Conservation (phyloP, 2,113 vertebrate species). For the Collichthys lucidus region DNA sequence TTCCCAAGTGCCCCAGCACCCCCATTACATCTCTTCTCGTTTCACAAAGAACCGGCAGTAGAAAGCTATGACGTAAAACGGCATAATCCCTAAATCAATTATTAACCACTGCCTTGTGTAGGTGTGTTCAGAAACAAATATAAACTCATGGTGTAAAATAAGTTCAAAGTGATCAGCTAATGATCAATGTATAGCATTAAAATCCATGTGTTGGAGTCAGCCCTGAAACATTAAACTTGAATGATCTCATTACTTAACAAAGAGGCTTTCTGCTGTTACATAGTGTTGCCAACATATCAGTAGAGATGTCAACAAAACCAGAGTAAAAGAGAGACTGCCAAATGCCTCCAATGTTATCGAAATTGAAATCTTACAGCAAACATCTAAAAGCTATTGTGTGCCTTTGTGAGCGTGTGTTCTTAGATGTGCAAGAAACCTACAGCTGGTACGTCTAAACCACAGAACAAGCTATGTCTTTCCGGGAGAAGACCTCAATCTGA, state of each 20-base stretch:
- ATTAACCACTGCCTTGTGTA: constrained; percentile 19
- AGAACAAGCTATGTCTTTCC: constrained; percentile 28
- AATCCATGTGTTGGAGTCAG: not conserved
- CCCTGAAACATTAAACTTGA: constrained; percentile 4
- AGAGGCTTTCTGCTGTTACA: constrained; percentile 10
- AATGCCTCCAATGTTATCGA: constrained; percentile 20
- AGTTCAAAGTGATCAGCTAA: constrained; percentile 13
- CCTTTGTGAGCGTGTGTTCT: constrained; percentile 28
- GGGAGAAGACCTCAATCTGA: constrained; percentile 47
- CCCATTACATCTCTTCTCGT: not conserved
- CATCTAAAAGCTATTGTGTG: constrained; percentile 42
- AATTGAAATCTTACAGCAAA: constrained; percentile 47
- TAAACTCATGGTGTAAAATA: not conserved
- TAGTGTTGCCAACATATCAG: constrained; percentile 36
- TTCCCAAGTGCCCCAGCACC: constrained; percentile 5
- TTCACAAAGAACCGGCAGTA: not conserved
- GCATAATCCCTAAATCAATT: constrained; percentile 17
- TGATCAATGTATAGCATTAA: constrained; percentile 7
- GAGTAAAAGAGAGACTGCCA: constrained; percentile 6
- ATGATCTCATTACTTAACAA: constrained; percentile 26
- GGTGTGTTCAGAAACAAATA: constrained; percentile 4
- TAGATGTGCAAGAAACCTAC: constrained; percentile 36
- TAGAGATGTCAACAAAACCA: constrained; percentile 20
- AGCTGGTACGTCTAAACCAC: constrained; percentile 36
- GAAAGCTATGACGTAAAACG: constrained; percentile 6